Conservation (phyloP, 1,140 invertebrate species). For the Sinella curviseta region DNA sequence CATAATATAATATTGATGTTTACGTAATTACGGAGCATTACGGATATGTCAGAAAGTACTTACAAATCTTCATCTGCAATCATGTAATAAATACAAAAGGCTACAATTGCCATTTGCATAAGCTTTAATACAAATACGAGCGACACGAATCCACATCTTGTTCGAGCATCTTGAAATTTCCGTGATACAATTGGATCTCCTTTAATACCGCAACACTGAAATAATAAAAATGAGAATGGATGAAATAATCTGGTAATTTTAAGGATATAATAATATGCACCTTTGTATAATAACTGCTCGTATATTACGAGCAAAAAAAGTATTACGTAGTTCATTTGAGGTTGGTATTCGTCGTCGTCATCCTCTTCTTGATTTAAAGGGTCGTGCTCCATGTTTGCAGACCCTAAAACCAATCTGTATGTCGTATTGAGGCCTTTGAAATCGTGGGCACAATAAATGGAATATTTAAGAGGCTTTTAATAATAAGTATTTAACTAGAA, state of each 20-base stretch:
- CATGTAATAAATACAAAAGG: conserved; percentile 8
- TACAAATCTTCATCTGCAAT: conserved; percentile 22
- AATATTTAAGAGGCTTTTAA: not conserved
- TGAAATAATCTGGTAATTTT: not conserved
- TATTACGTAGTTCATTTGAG: conserved; percentile 38
- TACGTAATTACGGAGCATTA: not conserved
- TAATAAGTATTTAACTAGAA: not conserved
- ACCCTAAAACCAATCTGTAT: not conserved
- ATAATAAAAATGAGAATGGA: not conserved
- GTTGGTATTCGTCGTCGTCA: conserved; percentile 21
- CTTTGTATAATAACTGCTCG: not conserved
- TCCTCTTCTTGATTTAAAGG: conserved; percentile 12
- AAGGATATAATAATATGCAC: not conserved
- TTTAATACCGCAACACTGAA: conserved; percentile 36
- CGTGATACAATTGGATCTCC: conserved; percentile 20
- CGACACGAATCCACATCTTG: conserved; percentile 29
- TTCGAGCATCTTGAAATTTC: conserved; percentile 23
- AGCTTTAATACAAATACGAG: conserved; percentile 33
- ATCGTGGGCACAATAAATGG: not conserved
- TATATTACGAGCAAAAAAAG: no score
- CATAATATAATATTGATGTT: not conserved
- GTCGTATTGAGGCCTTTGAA: not conserved
- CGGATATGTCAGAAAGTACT: not conserved
- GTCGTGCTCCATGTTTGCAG: conserved; percentile 28
- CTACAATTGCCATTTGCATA: conserved; percentile 8